A percentile compares a stretch with the other conserved stretches of the same genome.
These are phyloP conservation scores for Bacillus rossius DNA, from an alignment of 1,140 invertebrate genomes.

Conservation along the genomic window DNA sequence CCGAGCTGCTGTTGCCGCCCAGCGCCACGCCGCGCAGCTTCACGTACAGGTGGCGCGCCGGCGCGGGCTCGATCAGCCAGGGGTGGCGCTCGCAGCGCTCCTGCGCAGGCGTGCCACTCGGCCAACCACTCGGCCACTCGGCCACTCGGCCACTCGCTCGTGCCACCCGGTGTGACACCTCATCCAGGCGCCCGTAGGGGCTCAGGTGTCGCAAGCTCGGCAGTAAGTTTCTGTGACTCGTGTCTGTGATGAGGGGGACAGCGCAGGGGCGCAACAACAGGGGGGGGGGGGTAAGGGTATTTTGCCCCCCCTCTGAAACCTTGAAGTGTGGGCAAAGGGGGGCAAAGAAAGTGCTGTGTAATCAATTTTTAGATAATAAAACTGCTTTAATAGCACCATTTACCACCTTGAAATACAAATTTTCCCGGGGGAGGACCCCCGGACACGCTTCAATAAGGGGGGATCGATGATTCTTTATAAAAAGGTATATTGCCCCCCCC, in stretches of 20 bases:
- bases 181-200: neutral
- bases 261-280: no score
- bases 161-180: neutral
- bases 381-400: no score
- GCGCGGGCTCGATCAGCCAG: constrained; percentile 69
- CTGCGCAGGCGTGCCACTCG: no score
- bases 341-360: no score
- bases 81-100: constrained; percentile 68
- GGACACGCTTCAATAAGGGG: neutral
- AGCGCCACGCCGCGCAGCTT: constrained; percentile 59
- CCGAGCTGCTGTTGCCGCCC: constrained; percentile 33
- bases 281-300: no score
- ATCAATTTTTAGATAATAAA: no score
- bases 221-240: neutral
- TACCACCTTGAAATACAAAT: no score
- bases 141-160: neutral
- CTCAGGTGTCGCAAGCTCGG: neutral
- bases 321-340: no score
- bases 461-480: neutral
- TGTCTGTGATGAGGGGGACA: neutral
- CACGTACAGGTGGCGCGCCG: constrained; percentile 60
- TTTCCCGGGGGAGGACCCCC: no score
- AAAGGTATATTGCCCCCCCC: no score
- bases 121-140: no score
- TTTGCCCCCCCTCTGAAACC: no score